phyloP scores from a whole-genome alignment of 2,797 vertebrate species.

The Cyclura pinguis region DNA sequence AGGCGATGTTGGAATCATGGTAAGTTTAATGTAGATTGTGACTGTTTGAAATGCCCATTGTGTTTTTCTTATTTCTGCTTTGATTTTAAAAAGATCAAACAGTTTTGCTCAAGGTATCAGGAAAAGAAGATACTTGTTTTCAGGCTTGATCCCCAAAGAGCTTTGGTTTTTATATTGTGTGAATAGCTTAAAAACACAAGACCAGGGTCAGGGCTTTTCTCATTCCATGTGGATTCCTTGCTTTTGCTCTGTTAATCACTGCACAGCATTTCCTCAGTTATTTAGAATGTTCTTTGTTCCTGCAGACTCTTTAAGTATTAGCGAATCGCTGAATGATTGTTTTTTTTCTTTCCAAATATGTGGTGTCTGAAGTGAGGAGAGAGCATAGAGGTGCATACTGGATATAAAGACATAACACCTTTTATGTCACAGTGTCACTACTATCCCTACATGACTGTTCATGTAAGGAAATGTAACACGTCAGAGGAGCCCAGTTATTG shows the following conservation, averaged over 20 bases:
- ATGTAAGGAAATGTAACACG: not conserved
- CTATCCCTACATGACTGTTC: not conserved
- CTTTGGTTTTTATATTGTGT: not conserved
- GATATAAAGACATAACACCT: not conserved
- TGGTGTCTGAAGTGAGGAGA: not conserved
- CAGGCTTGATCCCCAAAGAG: not conserved
- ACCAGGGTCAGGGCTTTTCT: not conserved
- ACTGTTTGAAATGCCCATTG: not conserved
- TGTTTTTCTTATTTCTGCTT: not conserved
- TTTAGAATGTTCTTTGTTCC: not conserved
- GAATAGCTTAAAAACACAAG: not conserved
- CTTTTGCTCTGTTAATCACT: not conserved
- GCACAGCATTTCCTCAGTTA: not conserved
- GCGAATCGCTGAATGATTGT: not conserved
- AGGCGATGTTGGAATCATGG: slow-evolving; percentile 69
- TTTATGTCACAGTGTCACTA: not conserved
- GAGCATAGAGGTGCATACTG: not conserved
- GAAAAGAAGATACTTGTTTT: not conserved
- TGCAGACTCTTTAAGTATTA: not conserved
- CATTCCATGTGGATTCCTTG: not conserved
- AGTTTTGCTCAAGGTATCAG: not conserved
- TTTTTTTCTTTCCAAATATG: not conserved
- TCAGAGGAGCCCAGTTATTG: not conserved
- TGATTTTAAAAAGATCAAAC: not conserved
- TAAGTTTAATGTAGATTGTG: slow-evolving; percentile 46